Evolutionary conservation across 2,888 invertebrate genomes (phyloP).

Genomic region (Spilosoma lubricipeda): DNA sequence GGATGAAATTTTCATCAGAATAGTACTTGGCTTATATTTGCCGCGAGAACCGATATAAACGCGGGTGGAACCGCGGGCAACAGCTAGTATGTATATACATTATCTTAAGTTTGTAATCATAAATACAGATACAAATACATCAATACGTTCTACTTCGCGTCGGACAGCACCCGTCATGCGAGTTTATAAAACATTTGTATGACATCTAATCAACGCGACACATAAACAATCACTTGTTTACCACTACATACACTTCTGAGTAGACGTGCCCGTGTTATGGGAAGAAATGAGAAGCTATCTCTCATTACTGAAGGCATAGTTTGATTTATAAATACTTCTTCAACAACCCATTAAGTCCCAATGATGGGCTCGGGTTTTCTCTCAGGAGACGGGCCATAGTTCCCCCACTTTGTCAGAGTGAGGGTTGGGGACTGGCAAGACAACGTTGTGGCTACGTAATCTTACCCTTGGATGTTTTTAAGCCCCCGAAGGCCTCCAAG

Average conservation of each 20-base stretch:
- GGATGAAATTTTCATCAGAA: too few relatives aligned
- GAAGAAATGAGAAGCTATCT: constrained; percentile 5
- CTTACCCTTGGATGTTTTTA: too few relatives aligned
- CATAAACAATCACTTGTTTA: constrained; percentile 36
- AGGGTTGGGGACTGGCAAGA: too few relatives aligned
- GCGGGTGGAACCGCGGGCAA: too few relatives aligned
- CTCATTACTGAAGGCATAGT: background rate
- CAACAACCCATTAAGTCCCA: too few relatives aligned
- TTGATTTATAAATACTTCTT: background rate
- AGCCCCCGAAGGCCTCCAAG: too few relatives aligned
- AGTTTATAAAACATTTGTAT: constrained; percentile 24
- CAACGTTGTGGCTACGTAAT: too few relatives aligned
- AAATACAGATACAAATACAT: background rate
- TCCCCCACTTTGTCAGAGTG: too few relatives aligned
- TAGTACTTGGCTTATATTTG: too few relatives aligned
- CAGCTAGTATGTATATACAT: background rate
- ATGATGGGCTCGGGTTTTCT: too few relatives aligned
- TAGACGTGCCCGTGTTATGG: background rate
- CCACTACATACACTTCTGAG: constrained; percentile 19
- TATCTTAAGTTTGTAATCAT: background rate
- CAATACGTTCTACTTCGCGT: constrained; percentile 1
- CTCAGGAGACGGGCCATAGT: too few relatives aligned
- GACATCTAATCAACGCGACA: constrained; percentile 13
- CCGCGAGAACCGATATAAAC: too few relatives aligned
- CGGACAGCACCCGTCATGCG: constrained; percentile 3